A percentile compares a stretch with the other conserved stretches of the same genome.
Conservation (phyloP, 2,113 vertebrate genomes). For the Clarias macrocephalus region DNA sequence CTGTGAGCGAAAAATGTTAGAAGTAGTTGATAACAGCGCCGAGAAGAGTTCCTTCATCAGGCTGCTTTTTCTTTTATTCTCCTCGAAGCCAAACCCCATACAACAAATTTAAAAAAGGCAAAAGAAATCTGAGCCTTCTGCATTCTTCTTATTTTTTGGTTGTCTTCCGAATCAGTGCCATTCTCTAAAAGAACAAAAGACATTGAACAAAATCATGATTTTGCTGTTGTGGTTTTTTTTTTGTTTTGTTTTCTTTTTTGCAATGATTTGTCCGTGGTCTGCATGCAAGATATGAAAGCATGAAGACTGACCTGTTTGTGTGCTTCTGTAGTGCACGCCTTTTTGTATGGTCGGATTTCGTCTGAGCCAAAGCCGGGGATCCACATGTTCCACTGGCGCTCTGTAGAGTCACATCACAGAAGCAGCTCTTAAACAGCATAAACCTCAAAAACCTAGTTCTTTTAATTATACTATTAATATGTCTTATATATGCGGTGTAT, state of each 20-base stretch:
- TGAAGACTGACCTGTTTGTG: constrained; percentile 91
- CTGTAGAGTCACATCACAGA: constrained; percentile 65
- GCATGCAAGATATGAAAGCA: not conserved
- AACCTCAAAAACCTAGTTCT: not conserved
- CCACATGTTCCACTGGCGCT: constrained; percentile 99
- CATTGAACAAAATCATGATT: not conserved
- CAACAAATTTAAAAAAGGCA: constrained; percentile 15
- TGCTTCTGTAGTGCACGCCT: constrained; percentile 98
- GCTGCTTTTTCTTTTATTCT: not conserved
- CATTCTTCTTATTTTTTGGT: constrained; percentile 88
- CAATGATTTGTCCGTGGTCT: not conserved
- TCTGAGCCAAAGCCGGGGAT: constrained; percentile 98
- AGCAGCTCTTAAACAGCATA: not conserved
- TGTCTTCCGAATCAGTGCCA: constrained; percentile 98
- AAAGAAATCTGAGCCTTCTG: constrained; percentile 35
- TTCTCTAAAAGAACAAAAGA: constrained; percentile 79
- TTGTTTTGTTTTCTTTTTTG: not conserved
- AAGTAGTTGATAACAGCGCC: not conserved
- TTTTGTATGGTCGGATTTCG: constrained; percentile 97
- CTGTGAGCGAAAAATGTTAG: not conserved
- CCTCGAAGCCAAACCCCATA: constrained; percentile 21
- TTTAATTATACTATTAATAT: too few species aligned
- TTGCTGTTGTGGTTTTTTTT: too few species aligned
- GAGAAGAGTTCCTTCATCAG: not conserved
- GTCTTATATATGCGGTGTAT: too few species aligned